Evolutionary conservation across 2,797 vertebrate species (phyloP).

Genomic region (Enteromius argenteus): DNA sequence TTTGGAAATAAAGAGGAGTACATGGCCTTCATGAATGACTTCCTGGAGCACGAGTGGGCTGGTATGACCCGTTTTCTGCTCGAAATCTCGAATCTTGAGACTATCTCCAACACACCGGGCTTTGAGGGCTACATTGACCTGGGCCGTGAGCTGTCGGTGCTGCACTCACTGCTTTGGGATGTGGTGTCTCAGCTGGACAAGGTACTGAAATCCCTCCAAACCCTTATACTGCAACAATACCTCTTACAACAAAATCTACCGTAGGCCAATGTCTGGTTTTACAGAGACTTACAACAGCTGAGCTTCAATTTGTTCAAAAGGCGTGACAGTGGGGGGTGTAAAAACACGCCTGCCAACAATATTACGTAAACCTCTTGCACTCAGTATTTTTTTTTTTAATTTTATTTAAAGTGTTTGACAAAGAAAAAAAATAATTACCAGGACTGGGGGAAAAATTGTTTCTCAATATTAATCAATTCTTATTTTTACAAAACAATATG

Average conservation of each 20-base stretch:
- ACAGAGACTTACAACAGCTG: not conserved
- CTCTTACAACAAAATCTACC: not conserved
- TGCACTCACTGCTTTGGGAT: constrained; percentile 94
- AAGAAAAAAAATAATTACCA: too few species aligned
- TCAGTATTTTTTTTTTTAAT: not conserved
- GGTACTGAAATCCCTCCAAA: constrained; percentile 74
- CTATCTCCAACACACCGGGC: constrained; percentile 89
- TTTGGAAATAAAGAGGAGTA: constrained; percentile 98
- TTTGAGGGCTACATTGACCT: constrained; percentile 96
- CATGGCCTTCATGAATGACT: constrained; percentile 99
- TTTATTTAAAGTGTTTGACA: not conserved
- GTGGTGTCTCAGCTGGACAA: constrained; percentile 95
- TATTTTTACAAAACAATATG: not conserved
- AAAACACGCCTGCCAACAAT: not conserved
- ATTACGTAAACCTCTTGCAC: not conserved
- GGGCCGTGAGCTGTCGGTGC: constrained; percentile 91
- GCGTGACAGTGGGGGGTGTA: not conserved
- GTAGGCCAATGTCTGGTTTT: not conserved
- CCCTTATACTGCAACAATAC: constrained; percentile 12
- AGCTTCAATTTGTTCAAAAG: not conserved
- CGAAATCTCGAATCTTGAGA: constrained; percentile 94
- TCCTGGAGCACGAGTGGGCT: constrained; percentile 95
- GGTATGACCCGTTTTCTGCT: constrained; percentile 95
- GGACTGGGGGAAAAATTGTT: not conserved
- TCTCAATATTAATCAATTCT: not conserved